Conservation (phyloP, 2,888 invertebrate species). For the Catocala fraxini region DNA sequence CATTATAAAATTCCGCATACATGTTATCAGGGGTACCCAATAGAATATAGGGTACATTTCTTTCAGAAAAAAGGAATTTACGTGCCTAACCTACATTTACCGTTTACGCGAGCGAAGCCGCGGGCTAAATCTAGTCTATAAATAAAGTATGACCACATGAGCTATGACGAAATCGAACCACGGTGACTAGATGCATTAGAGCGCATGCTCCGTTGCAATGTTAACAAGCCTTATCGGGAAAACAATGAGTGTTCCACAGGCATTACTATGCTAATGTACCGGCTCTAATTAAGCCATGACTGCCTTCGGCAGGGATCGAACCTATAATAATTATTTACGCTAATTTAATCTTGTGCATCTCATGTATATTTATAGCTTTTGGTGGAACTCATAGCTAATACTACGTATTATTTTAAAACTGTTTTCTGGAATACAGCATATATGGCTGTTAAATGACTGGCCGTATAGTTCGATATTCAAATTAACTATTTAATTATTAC, state of each 20-base stretch:
- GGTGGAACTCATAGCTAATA: slow-evolving; percentile 15
- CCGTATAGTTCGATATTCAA: no score
- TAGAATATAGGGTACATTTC: no score
- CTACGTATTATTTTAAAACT: slow-evolving; percentile 3
- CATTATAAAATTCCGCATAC: no score
- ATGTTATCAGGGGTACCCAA: no score
- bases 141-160: slow-evolving; percentile 21
- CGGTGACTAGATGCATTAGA: slow-evolving; percentile 38
- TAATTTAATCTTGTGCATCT: slow-evolving; percentile 48
- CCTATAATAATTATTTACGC: slow-evolving; percentile 59
- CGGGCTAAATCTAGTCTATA: background rate
- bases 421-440: slow-evolving; percentile 13
- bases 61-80: no score
- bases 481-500: no score
- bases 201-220: slow-evolving; percentile 49
- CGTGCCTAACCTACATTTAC: no score
- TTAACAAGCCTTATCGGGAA: slow-evolving; percentile 67
- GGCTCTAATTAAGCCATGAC: slow-evolving; percentile 72
- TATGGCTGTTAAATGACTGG: slow-evolving; percentile 8
- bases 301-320: slow-evolving; percentile 44
- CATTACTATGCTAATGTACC: slow-evolving; percentile 67
- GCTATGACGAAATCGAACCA: slow-evolving; percentile 30
- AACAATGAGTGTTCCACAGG: slow-evolving; percentile 66
- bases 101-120: no score
- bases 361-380: slow-evolving; percentile 38